phyloP scores from a whole-genome alignment of 1,140 invertebrate genomes.

The Bombus consobrinus region DNA sequence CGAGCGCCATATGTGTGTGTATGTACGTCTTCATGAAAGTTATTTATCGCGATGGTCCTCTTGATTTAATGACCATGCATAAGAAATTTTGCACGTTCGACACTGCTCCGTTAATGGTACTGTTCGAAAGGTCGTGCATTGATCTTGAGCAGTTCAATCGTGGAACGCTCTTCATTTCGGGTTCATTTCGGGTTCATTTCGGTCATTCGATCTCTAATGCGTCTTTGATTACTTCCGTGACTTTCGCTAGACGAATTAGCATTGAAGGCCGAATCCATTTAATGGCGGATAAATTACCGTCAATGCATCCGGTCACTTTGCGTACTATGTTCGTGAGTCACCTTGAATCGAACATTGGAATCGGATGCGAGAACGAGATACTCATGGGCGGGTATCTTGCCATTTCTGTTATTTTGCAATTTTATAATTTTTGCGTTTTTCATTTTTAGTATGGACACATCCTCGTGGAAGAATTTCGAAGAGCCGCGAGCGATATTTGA shows the following conservation, averaged over 20 bases:
- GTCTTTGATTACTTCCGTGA: conserved; percentile 39
- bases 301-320: conserved; percentile 57
- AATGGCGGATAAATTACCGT: conserved; percentile 55
- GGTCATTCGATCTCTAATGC: conserved; percentile 17
- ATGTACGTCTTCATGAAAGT: conserved; percentile 6
- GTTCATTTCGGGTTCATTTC: conserved; percentile 18
- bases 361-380: conserved; percentile 39
- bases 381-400: neutral
- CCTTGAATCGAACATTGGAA: conserved; percentile 56
- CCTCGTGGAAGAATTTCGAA: neutral
- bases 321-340: conserved; percentile 39
- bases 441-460: neutral
- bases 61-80: neutral
- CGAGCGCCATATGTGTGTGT: neutral
- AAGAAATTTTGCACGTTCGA: conserved; percentile 2
- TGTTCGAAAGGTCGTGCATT: conserved; percentile 49
- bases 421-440: neutral
- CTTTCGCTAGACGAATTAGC: conserved; percentile 63
- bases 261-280: conserved; percentile 61
- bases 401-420: neutral
- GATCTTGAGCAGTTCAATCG: conserved; percentile 41
- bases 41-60: conserved; percentile 15
- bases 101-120: neutral
- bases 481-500: neutral
- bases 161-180: neutral